Evolutionary conservation across 1,140 invertebrate genomes (phyloP), one percentile per base, ranked within the genome.

Genomic region (Trichonephila clavata): DNA sequence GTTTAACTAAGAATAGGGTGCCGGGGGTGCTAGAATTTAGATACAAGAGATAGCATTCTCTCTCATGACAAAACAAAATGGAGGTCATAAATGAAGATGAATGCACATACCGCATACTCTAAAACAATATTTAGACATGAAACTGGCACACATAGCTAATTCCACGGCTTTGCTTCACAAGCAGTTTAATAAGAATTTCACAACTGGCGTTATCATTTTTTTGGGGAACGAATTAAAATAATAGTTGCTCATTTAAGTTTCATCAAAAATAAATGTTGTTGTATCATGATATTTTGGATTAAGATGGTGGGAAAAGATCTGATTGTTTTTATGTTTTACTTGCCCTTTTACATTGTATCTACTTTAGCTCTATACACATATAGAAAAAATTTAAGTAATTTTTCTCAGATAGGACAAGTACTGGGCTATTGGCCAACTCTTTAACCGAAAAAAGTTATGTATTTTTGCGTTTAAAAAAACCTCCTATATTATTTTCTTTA

Each of bases 31-130:
- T 61, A 90, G 71, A 60, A 61, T 63, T n/a, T 61, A 81, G 89
- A 90, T 90, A 39, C 71, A n/a, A 39, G n/a, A 18, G 89, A 90
- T 90, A 81, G 59, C 89, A 90, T 81, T 90, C 71, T 81, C 20
- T 80, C 81, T 39, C 57, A 90, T 81, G 89, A 90, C 27, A 61
- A 59, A 81, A 63, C 86, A 87, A 87, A 87, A 87, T 39, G 61
- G 59, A 27, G 61, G 59, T 57, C 60, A 57, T 57, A 63, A 63
- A 63, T 39, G 59, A 39, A 63, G 86, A 89, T 89, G 65, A 89
- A 89, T 89, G 43, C 43, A 20, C 63, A 71, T 89, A 65, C 39
- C 87, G 65, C 84, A 57, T 77, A 43, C 43, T 77, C 71, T 77
- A 77, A 77, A 84, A 84, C 57, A 84, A 84, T 84, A 84, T 59